Base-by-base conservation (phyloP, 64 coral and sea anemone species). In the Catalaphyllia jardinei region DNA sequence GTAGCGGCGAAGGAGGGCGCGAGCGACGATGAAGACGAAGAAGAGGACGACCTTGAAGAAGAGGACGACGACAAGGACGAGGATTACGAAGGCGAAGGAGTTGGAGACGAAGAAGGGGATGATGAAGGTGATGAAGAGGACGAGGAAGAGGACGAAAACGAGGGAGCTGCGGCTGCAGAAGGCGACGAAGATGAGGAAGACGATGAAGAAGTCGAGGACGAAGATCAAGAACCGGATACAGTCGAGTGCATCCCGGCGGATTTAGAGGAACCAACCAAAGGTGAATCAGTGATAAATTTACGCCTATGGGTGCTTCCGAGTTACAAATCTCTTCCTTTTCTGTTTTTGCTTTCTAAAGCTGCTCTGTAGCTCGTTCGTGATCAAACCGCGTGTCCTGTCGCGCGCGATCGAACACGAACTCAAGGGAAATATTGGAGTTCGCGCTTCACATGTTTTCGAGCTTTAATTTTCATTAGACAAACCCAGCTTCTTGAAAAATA, bases 221-320 rank as follows among this genome's bases (percentile, higher is more conserved):
- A 93, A 50, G 94, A 92, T 77, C 91, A 92, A 75, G 94, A 93
- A 89, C 86, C 94, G 74, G 86, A 93, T 42, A 96, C 89, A 76
- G 94, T 96, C 62, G 91, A 93, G 50, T 96, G 94, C 77, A 91
- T 96, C 71, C 82, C 90, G 59, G 94, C 91, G 17, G 78, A 89
- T 60, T 92, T 96, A 15, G 94, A 96, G 63, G 94, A 96, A 87
- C 94, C 91, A 29, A 87, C 91, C 1, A 76, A 86, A 87, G 94
- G 94, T 96, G 39, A 54, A 35, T 71, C 55, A 16, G 8, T 30
- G 52, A n/a, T 67, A 51, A 50, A 28, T 67, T 67, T 46, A 46
- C 31, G 1, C 8, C 18, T 17, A 9, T 35, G 14, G 8, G 18
- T 11, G 25, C 24, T 67, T 25, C 19, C 13, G 22, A 4, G 20